These are phyloP conservation scores for Alviniconcha strummeri DNA, from an alignment of 2,888 invertebrate species.

Conservation along the genomic window DNA sequence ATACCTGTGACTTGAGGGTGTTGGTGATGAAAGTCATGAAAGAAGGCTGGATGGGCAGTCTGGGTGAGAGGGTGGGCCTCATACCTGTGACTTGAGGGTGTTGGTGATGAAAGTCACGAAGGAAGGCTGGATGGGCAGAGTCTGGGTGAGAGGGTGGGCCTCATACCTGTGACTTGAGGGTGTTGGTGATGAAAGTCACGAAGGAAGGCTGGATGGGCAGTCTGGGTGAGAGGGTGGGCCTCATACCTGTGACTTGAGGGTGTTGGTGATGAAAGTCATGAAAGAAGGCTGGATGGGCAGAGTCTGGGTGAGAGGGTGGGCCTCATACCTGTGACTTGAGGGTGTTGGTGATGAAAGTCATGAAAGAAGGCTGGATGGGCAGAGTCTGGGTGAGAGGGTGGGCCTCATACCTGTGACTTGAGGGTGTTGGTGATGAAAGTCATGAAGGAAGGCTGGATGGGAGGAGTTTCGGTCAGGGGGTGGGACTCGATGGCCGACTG, in stretches of 20 bases:
- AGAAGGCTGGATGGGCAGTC: constrained; percentile 49
- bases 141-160: constrained; percentile 40
- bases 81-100: no score
- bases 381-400: constrained; percentile 44
- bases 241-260: no score
- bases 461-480: constrained; percentile 47
- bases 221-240: constrained; percentile 49
- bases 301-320: constrained; percentile 42
- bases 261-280: constrained; percentile 60
- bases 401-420: constrained; percentile 54
- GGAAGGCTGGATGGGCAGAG: constrained; percentile 48
- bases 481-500: constrained; percentile 46
- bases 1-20: constrained; percentile 58
- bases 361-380: constrained; percentile 51
- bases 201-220: constrained; percentile 52
- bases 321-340: constrained; percentile 28
- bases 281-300: constrained; percentile 51
- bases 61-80: constrained; percentile 50
- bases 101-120: constrained; percentile 61
- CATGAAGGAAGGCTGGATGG: constrained; percentile 55
- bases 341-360: constrained; percentile 60
- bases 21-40: constrained; percentile 61
- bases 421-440: constrained; percentile 58
- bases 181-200: constrained; percentile 60
- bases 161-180: constrained; percentile 58